Base-by-base conservation (phyloP, 2,888 invertebrate genomes). In the Rotaria macrura region DNA sequence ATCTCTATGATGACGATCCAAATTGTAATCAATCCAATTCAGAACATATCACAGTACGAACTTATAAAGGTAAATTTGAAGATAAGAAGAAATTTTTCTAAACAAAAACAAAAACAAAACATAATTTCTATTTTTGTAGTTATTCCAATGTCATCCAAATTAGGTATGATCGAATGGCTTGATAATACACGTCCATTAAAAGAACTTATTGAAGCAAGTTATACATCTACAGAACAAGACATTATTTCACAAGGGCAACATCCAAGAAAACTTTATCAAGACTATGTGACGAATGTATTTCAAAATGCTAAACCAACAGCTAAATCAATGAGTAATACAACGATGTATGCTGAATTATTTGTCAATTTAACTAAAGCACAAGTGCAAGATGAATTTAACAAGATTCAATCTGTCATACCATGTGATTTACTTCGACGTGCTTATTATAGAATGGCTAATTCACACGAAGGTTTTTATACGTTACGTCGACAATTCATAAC, bases 101-200 rank as follows among this genome's bases (percentile, higher is more conserved):
- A n/a, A n/a, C 10, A 43, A 7, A 10, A 7, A 5, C 5, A 49
- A 17, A 49, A 17, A 17, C 3, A 49, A 12, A 14, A 49, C 0
- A 49, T 49, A 0, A 49, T 17, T 9, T 49, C 17, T 52, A 84
- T 84, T 74, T 49, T 12, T 49, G 3, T 49, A 84, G 83, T 86
- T 3, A 92, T 94, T 87, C 94, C 94, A 2, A 91, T 94, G 87
- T 93, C 92, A 9, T 90, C 90, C 34, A 91, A 91, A 86, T 91
- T 94, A 85, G 94, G 94, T 14, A 89, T 94, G 20, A 93, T 94
- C 87, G 93, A 94, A 89, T 94, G 94, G 93, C 91, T 94, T 38
- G 91, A 93, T 29, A 90, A 93, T 87, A 93, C 94, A 0, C 90
- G 89, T 54, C 91, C 93, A 0, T 89, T 94, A 34, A 89, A 91